These are phyloP conservation scores for Acanthisitta chloris DNA, from an alignment of 2,113 vertebrate genomes.

Conservation along the genomic window DNA sequence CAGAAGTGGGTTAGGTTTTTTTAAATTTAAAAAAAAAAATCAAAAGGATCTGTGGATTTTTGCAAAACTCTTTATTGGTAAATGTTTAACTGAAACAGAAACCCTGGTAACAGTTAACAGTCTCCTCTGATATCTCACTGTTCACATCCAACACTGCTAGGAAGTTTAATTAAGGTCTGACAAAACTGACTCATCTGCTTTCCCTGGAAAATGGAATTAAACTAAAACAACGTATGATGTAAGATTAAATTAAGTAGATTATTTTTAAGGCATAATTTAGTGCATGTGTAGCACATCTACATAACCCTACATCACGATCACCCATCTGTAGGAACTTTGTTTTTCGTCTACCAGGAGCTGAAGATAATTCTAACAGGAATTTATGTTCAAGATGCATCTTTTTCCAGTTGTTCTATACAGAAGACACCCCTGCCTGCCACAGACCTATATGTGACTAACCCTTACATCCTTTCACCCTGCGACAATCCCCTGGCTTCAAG, in stretches of 20 bases:
- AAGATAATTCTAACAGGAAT: not conserved
- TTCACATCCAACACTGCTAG: not conserved
- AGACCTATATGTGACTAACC: not conserved
- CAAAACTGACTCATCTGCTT: not conserved
- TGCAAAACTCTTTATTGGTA: not conserved
- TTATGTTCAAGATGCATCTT: not conserved
- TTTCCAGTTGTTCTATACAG: not conserved
- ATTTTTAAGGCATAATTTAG: not conserved
- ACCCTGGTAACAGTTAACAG: not conserved
- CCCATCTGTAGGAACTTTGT: not conserved
- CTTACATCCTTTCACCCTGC: not conserved
- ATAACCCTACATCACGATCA: not conserved
- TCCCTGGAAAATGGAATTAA: not conserved
- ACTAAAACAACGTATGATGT: not conserved
- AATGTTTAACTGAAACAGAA: not conserved
- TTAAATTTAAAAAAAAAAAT: too few relatives aligned
- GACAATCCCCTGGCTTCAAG: not conserved
- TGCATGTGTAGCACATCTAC: not conserved
- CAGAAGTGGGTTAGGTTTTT: fast-evolving
- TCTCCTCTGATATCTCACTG: fast-evolving
- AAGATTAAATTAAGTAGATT: not conserved
- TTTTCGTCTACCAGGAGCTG: not conserved
- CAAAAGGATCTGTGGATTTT: not conserved
- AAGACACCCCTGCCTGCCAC: not conserved
- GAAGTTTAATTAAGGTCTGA: not conserved